These are phyloP conservation scores for Macrotis lagotis DNA, from an alignment of 2,113 vertebrate species.

Conservation along the genomic window DNA sequence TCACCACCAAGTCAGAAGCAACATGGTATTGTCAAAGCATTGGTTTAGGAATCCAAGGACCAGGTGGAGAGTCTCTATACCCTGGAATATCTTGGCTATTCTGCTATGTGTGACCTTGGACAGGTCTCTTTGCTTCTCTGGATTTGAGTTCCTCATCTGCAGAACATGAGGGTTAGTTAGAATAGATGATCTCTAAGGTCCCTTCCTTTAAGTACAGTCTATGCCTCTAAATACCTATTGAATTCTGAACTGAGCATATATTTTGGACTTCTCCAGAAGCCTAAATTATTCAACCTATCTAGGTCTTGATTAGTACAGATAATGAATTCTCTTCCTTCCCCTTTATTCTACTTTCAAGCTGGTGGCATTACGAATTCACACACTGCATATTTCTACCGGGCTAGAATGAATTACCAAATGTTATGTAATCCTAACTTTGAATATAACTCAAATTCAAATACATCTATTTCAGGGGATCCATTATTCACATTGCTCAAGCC, in stretches of 20 bases:
- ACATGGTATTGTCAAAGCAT: neutral
- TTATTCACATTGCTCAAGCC: neutral
- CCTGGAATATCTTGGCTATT: neutral
- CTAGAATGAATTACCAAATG: neutral
- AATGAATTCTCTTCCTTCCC: neutral
- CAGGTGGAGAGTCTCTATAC: neutral
- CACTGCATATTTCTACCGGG: neutral
- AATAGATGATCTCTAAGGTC: neutral
- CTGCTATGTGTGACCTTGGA: neutral
- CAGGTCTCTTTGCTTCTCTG: neutral
- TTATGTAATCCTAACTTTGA: neutral
- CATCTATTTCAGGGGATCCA: neutral
- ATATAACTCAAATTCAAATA: neutral
- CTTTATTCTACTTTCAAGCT: neutral
- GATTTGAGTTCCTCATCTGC: neutral
- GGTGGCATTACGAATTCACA: neutral
- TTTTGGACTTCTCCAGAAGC: neutral
- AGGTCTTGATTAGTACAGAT: neutral
- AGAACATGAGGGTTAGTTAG: neutral
- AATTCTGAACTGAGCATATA: neutral
- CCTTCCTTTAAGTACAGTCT: accelerated
- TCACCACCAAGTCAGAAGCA: neutral
- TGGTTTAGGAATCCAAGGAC: neutral
- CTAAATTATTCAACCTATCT: neutral
- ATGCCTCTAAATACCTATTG: neutral